phyloP scores from a whole-genome alignment of 2,888 invertebrate genomes.

The Dasypolia templi region DNA sequence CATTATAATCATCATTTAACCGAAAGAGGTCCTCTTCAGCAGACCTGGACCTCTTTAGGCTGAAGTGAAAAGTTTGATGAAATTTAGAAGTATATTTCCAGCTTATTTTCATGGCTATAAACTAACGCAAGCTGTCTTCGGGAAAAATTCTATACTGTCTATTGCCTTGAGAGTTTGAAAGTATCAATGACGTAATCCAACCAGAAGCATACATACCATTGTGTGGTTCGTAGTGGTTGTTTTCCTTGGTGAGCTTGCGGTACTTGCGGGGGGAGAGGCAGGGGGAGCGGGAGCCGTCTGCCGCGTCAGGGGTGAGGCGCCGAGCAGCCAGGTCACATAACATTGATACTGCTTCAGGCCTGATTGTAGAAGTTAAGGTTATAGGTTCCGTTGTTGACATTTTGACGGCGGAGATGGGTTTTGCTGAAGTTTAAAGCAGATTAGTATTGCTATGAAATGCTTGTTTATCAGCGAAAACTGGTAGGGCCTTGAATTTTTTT shows the following conservation, averaged over 20 bases:
- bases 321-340: constrained; percentile 95
- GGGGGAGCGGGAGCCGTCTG: constrained; percentile 90
- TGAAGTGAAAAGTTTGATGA: neutral
- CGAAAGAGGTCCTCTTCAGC: neutral
- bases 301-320: constrained; percentile 92
- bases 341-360: constrained; percentile 96
- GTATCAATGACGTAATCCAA: constrained; percentile 12
- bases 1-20: neutral
- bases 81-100: neutral
- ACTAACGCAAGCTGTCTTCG: neutral
- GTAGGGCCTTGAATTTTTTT: neutral
- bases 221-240: constrained; percentile 88
- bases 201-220: constrained; percentile 77
- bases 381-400: neutral
- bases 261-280: constrained; percentile 92
- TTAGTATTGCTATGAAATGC: neutral
- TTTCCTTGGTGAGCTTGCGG: constrained; percentile 90
- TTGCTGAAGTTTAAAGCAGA: neutral
- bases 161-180: constrained; percentile 13
- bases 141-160: neutral
- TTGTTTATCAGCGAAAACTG: neutral
- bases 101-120: neutral
- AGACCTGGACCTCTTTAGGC: neutral
- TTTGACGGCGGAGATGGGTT: neutral
- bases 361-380: constrained; percentile 69